Conservation (phyloP, 2,797 vertebrate genomes). For the Acanthurus leucopareius region DNA sequence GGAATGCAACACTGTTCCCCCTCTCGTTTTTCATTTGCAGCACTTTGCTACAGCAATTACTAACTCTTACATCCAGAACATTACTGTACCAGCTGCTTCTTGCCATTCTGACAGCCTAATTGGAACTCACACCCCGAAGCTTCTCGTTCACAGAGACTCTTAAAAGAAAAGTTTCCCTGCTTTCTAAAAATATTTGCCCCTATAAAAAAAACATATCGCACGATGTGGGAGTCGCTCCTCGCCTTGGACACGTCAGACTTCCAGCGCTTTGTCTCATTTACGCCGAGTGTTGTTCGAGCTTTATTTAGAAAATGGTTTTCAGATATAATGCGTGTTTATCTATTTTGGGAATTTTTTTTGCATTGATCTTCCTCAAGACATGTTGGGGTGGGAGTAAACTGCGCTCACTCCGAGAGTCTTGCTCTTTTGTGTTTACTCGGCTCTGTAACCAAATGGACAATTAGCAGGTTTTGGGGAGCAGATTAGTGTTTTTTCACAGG, state of each 20-base stretch:
- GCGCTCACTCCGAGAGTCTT: conserved; percentile 35
- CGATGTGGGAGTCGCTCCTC: conserved; percentile 12
- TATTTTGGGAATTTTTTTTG: conserved; percentile 37
- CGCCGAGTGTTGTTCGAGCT: conserved; percentile 11
- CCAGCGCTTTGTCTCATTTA: conserved; percentile 19
- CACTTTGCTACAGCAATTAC: conserved; percentile 68
- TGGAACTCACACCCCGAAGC: conserved; percentile 53
- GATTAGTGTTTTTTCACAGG: conserved; percentile 65
- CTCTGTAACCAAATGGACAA: conserved; percentile 79
- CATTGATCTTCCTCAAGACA: conserved; percentile 50
- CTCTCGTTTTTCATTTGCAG: conserved; percentile 63
- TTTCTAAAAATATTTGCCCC: conserved; percentile 12
- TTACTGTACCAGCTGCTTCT: conserved; percentile 61
- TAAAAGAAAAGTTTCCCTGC: conserved; percentile 17
- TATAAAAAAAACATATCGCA: neutral
- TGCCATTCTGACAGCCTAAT: conserved; percentile 65
- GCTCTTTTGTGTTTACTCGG: conserved; percentile 60
- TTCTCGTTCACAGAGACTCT: conserved; percentile 39
- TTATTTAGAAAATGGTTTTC: conserved; percentile 36
- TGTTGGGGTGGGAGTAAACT: conserved; percentile 57
- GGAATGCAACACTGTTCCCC: conserved; percentile 40
- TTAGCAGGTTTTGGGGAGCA: conserved; percentile 75
- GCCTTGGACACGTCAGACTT: conserved; percentile 18
- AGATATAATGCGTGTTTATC: conserved; percentile 41
- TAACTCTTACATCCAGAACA: conserved; percentile 61